phyloP scores from a whole-genome alignment of 2,888 invertebrate genomes.

The Thelaira solivaga region DNA sequence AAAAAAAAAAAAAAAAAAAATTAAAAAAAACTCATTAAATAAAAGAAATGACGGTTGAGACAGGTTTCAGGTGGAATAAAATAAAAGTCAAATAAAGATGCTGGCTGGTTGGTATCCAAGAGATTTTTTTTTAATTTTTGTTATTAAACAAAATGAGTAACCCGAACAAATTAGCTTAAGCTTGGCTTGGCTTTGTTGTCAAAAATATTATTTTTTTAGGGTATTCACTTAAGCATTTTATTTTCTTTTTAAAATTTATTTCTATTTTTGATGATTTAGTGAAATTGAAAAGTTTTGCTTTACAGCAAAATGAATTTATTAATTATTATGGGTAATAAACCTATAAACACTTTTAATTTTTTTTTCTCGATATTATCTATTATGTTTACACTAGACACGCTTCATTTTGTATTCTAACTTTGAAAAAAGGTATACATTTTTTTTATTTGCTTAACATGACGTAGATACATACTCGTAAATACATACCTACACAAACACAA shows the following conservation, averaged over 20 bases:
- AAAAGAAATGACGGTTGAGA: too few relatives aligned
- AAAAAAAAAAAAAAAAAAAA: too few relatives aligned
- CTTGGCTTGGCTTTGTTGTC: background rate
- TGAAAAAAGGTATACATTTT: background rate
- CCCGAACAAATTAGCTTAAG: constrained; percentile 24
- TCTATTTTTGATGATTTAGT: constrained; percentile 29
- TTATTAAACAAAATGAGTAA: constrained; percentile 49
- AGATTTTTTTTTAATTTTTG: background rate
- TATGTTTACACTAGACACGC: constrained; percentile 49
- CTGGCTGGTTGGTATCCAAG: constrained; percentile 29
- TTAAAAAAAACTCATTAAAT: background rate
- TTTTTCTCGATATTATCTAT: too few relatives aligned
- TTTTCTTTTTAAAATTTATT: background rate
- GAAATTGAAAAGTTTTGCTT: constrained; percentile 36
- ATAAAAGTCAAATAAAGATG: too few relatives aligned
- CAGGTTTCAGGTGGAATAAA: background rate
- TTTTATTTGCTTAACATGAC: constrained; percentile 14
- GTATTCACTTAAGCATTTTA: background rate
- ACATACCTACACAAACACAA: too few relatives aligned
- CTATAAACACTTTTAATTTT: constrained; percentile 3
- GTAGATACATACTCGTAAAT: too few relatives aligned
- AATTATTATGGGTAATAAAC: constrained; percentile 14
- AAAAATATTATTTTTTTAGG: background rate
- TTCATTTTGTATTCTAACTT: constrained; percentile 44
- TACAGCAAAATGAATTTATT: background rate